phyloP scores from a whole-genome alignment of 2,113 vertebrate species.

The Danio rerio region GRCz12tu NC_133193.1:46117001-46117500 shows the following conservation, averaged over 20 bases:
- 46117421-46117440: conserved; percentile 44
- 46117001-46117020: no score
- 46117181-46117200: background rate
- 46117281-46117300: conserved; percentile 36
- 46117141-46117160: conserved; percentile 59
- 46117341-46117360: conserved; percentile 42
- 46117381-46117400: conserved; percentile 25
- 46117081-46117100: conserved; percentile 58
- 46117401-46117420: conserved; percentile 23
- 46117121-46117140: conserved; percentile 25
- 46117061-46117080: conserved; percentile 41
- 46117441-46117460: conserved; percentile 46
- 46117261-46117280: background rate
- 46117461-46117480: conserved; percentile 15
- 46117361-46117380: conserved; percentile 8
- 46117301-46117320: conserved; percentile 31
- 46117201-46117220: background rate
- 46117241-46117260: background rate
- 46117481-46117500: conserved; percentile 20
- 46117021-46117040: no score
- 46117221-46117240: background rate
- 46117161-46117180: background rate
- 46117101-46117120: conserved; percentile 38
- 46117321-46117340: conserved; percentile 48
- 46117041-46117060: background rate